Conservation (phyloP, 2,888 invertebrate species). For the Endotricha flammealis region DNA sequence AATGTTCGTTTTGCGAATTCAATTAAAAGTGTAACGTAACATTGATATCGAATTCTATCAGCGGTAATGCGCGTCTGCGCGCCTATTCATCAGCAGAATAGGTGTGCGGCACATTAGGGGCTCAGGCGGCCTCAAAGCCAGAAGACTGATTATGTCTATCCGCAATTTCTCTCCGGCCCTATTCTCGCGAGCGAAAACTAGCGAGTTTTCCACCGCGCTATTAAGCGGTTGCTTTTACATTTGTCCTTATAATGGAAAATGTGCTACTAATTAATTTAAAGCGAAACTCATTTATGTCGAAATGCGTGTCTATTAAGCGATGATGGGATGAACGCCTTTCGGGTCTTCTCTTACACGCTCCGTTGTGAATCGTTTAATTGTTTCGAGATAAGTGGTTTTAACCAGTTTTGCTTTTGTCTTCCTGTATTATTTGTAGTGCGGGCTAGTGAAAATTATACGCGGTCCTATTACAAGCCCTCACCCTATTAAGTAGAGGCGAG, state of each 20-base stretch:
- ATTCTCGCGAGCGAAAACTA: conserved; percentile 77
- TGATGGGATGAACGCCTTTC: conserved; percentile 67
- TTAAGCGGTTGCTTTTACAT: conserved; percentile 78
- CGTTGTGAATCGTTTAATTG: conserved; percentile 51
- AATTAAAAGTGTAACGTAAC: conserved; percentile 36
- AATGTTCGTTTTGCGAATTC: conserved; percentile 19
- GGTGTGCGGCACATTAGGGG: conserved; percentile 68
- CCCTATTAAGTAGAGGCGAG: conserved; percentile 75
- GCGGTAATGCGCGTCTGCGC: conserved; percentile 50
- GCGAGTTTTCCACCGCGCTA: conserved; percentile 77
- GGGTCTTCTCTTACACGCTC: conserved; percentile 46
- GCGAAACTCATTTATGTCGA: conserved; percentile 77
- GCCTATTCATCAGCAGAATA: conserved; percentile 72
- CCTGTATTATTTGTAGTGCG: conserved; percentile 22
- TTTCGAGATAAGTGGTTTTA: conserved; percentile 51
- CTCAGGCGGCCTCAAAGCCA: conserved; percentile 74
- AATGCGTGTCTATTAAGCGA: conserved; percentile 75
- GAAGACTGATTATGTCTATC: conserved; percentile 79
- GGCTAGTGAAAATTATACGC: conserved; percentile 65
- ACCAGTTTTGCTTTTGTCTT: conserved; percentile 45
- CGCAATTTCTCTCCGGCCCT: conserved; percentile 76
- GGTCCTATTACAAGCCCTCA: conserved; percentile 74
- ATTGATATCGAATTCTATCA: conserved; percentile 47
- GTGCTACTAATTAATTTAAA: conserved; percentile 78
- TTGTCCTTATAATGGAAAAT: conserved; percentile 79